A percentile compares a stretch with the other conserved stretches of the same genome.
These are phyloP conservation scores for Napeogenes inachia DNA, from an alignment of 2,888 invertebrate species.

Conservation along the genomic window DNA sequence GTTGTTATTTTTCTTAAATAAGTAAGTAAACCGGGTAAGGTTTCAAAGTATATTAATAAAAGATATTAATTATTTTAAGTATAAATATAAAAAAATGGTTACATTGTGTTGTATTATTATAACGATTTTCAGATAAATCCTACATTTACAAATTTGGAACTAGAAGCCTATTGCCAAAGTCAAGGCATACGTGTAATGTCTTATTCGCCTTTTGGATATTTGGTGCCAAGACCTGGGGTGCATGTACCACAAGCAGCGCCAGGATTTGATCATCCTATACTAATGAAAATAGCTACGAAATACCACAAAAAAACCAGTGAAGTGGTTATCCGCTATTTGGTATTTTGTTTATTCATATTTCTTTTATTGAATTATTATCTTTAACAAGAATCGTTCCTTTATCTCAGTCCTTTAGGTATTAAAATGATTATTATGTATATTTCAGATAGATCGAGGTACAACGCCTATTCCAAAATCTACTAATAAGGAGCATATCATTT, in stretches of 20 bases:
- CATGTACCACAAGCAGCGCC: not conserved
- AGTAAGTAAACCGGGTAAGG: too few relatives aligned
- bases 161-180: conserved; percentile 15
- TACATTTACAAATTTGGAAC: conserved; percentile 15
- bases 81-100: conserved; percentile 43
- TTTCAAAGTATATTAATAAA: too few relatives aligned
- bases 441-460: conserved; percentile 16
- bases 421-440: not conserved
- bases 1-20: too few relatives aligned
- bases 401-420: too few relatives aligned
- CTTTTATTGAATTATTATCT: too few relatives aligned
- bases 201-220: conserved; percentile 16
- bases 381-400: too few relatives aligned
- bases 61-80: too few relatives aligned
- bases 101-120: conserved; percentile 22
- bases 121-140: conserved; percentile 14
- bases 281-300: conserved; percentile 77
- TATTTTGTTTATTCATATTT: conserved; percentile 40
- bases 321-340: conserved; percentile 81
- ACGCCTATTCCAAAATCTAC: conserved; percentile 16
- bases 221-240: conserved; percentile 6
- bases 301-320: conserved; percentile 81
- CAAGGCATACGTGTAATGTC: conserved; percentile 13
- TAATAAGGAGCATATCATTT: conserved; percentile 12
- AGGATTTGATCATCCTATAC: conserved; percentile 43